Conservation (phyloP, 2,113 vertebrate species). For the Rhabdomys dilectus region DNA sequence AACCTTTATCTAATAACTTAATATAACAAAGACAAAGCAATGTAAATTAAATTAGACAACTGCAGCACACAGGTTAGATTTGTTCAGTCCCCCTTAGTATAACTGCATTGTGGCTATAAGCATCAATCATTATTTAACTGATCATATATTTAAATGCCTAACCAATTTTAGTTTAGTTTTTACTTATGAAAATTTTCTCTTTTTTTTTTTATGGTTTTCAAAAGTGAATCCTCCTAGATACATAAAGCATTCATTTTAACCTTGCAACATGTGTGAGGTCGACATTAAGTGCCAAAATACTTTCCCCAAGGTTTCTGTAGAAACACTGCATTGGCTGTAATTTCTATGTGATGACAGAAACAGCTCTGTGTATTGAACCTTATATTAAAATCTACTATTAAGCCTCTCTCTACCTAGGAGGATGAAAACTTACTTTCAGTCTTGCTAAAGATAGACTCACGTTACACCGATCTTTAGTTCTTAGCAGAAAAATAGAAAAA, state of each 20-base stretch:
- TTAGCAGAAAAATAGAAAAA: slow-evolving; percentile 41
- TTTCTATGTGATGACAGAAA: background rate
- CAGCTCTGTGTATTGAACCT: background rate
- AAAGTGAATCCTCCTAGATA: background rate
- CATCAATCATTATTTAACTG: background rate
- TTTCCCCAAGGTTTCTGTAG: background rate
- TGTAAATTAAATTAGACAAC: background rate
- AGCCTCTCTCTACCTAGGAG: background rate
- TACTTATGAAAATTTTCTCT: background rate
- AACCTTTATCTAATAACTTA: background rate
- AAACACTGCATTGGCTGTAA: background rate
- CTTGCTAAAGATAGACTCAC: background rate
- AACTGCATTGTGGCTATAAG: background rate
- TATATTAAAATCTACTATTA: background rate
- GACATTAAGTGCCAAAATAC: background rate
- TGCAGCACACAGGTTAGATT: background rate
- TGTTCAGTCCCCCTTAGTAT: background rate
- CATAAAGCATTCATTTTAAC: background rate
- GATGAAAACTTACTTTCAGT: slow-evolving; percentile 5
- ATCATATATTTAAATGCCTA: background rate
- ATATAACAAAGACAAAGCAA: background rate
- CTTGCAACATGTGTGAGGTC: background rate
- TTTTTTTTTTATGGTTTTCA: background rate
- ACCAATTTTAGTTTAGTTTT: background rate
- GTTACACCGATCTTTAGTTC: background rate